A percentile compares a stretch with the other conserved stretches of the same genome.
Conservation (phyloP, 2,113 vertebrate genomes). For the Tricholaema leucomelas region DNA sequence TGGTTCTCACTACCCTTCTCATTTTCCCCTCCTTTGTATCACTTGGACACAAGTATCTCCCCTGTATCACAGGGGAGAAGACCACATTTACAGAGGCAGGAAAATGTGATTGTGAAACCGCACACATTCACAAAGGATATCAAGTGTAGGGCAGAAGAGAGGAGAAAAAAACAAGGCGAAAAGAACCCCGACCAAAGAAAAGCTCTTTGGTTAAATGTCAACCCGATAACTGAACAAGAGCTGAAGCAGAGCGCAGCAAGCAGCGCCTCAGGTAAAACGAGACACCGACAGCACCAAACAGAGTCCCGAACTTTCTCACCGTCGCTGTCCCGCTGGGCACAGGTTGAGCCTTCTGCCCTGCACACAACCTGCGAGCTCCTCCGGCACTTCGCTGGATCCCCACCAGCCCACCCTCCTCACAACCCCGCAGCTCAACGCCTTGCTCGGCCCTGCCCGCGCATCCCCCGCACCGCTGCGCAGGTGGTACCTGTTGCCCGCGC, state of each 20-base stretch:
- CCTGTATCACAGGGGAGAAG: no score
- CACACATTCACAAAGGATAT: not conserved
- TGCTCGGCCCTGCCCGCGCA: not conserved
- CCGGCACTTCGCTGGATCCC: not conserved
- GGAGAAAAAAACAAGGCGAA: no score
- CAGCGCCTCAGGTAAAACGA: rapidly evolving
- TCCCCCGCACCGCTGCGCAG: not conserved
- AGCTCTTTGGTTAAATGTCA: not conserved
- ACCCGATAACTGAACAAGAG: not conserved
- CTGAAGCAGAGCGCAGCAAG: not conserved
- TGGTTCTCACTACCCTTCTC: not conserved
- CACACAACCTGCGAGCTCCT: no score
- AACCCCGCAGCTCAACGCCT: not conserved
- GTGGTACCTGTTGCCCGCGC: not conserved
- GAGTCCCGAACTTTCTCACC: not conserved
- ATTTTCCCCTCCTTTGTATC: not conserved
- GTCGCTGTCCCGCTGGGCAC: not conserved
- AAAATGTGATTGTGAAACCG: conserved; percentile 37
- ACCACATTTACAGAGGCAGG: not conserved
- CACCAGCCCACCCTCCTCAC: not conserved
- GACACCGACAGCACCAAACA: not conserved
- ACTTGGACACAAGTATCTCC: not conserved
- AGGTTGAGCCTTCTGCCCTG: not conserved
- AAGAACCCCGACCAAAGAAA: no score
- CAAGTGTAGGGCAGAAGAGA: not conserved